These are phyloP conservation scores for Tipula lateralis DNA, from an alignment of 2,888 invertebrate species.

Conservation along the genomic window DNA sequence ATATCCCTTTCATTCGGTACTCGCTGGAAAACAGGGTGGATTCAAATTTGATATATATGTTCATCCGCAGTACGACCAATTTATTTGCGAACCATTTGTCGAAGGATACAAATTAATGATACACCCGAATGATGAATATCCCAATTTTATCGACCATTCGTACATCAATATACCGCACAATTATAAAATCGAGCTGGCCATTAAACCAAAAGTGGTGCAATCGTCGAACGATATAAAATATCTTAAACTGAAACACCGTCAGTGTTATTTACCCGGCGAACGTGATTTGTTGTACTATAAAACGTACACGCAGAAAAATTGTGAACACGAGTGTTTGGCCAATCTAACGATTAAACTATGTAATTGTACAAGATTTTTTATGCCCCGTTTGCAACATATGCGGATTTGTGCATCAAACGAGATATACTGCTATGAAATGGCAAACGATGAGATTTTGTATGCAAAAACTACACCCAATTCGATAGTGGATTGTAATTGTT, in stretches of 20 bases:
- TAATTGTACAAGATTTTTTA: constrained; percentile 37
- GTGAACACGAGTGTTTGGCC: constrained; percentile 65
- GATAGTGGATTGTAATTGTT: too few species aligned
- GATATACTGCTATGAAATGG: too few species aligned
- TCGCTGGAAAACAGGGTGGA: constrained; percentile 44
- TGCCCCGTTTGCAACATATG: background rate
- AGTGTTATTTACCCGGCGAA: constrained; percentile 60
- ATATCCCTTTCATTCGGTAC: too few species aligned
- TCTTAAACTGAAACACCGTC: constrained; percentile 56
- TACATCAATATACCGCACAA: constrained; percentile 61
- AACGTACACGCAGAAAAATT: constrained; percentile 67
- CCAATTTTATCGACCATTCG: too few species aligned
- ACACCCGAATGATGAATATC: too few species aligned
- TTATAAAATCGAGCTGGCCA: constrained; percentile 65
- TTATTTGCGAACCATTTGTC: too few species aligned
- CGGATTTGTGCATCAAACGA: too few species aligned
- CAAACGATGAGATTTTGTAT: too few species aligned
- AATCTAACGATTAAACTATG: constrained; percentile 62
- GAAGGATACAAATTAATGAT: too few species aligned
- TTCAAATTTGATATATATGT: constrained; percentile 61
- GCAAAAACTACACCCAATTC: too few species aligned
- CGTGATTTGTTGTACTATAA: constrained; percentile 56
- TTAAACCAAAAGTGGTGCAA: constrained; percentile 71
- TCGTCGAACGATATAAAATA: constrained; percentile 61
- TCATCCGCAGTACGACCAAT: constrained; percentile 55